These are phyloP conservation scores for Pristionchus mayeri DNA, from an alignment of 2,888 invertebrate species.

Conservation along the genomic window DNA sequence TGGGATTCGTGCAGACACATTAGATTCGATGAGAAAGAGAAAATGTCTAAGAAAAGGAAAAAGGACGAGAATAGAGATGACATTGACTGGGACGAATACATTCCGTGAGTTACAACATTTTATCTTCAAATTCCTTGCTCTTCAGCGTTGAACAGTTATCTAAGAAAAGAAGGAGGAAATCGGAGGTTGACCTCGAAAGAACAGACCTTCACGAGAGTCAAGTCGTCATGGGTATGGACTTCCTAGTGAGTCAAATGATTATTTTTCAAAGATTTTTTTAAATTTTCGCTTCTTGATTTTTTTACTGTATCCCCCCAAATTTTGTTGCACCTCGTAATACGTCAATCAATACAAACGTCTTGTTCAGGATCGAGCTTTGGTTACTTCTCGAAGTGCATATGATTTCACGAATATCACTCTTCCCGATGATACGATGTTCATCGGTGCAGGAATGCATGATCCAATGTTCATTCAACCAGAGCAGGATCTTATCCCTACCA, in stretches of 20 bases:
- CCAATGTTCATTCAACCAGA: constrained; percentile 20
- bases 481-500: constrained; percentile 12
- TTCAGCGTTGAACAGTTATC: not conserved
- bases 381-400: constrained; percentile 1
- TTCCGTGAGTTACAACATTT: not conserved
- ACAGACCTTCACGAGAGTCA: constrained; percentile 7
- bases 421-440: constrained; percentile 26
- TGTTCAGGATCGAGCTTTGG: constrained; percentile 25
- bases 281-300: too few relatives aligned
- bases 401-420: constrained; percentile 29
- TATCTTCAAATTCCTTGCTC: not conserved
- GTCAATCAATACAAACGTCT: too few relatives aligned
- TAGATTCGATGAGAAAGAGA: constrained; percentile 4
- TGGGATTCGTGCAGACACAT: constrained; percentile 38
- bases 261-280: too few relatives aligned
- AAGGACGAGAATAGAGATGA: constrained; percentile 12
- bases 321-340: too few relatives aligned
- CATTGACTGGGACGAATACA: not conserved
- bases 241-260: constrained; percentile 17
- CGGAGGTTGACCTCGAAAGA: not conserved
- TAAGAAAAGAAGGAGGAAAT: not conserved
- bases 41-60: not conserved
- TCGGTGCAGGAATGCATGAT: not conserved
- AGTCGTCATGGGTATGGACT: constrained; percentile 29
- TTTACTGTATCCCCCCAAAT: too few relatives aligned